Evolutionary conservation across 2,113 vertebrate genomes (phyloP).

Genomic region (Strigops habroptila): DNA sequence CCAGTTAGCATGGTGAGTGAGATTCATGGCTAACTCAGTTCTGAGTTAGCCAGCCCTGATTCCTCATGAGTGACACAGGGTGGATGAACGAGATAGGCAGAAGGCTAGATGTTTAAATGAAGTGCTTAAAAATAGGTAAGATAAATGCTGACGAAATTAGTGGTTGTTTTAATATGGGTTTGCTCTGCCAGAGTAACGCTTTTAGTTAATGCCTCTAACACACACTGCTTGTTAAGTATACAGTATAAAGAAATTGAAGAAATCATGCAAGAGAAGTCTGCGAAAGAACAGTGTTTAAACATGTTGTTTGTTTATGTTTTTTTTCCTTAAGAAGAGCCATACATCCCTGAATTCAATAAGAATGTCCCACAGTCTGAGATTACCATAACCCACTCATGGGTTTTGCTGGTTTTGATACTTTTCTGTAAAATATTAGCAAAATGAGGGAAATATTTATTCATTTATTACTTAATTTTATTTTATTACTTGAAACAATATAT

Average conservation of each 20-base stretch:
- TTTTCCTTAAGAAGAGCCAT: not conserved
- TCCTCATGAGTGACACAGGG: not conserved
- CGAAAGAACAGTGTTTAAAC: not conserved
- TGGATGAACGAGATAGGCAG: not conserved
- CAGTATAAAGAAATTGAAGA: not conserved
- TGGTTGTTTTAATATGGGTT: not conserved
- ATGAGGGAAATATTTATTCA: not conserved
- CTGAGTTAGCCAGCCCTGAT: not conserved
- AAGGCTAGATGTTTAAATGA: not conserved
- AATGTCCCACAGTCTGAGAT: not conserved
- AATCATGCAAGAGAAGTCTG: not conserved
- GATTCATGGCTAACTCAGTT: not conserved
- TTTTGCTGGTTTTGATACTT: not conserved
- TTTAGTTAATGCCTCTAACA: not conserved
- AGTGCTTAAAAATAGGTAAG: not conserved
- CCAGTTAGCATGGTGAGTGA: not conserved
- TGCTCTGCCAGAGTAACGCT: not conserved
- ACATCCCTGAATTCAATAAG: not conserved
- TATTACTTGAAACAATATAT: not conserved
- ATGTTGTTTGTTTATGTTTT: not conserved
- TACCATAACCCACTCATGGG: not conserved
- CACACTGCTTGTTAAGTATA: not conserved
- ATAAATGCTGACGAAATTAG: not conserved
- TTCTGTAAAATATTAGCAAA: not conserved
- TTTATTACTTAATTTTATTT: not conserved